Evolutionary conservation across 2,113 vertebrate genomes (phyloP).

Genomic region (Sceloporus undulatus): DNA sequence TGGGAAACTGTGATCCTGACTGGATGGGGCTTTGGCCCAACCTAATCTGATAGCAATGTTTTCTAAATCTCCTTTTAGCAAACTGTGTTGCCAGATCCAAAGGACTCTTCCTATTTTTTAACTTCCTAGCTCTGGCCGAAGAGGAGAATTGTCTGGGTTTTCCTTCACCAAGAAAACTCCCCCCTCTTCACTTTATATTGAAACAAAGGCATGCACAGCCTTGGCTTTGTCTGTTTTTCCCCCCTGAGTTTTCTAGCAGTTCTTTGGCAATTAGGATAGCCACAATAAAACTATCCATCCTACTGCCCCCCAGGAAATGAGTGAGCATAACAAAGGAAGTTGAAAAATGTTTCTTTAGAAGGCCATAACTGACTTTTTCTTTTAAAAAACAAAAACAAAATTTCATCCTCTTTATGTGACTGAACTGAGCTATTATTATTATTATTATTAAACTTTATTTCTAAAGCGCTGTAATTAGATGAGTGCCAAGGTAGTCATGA

Average conservation of each 20-base stretch:
- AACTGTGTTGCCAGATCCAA: not conserved
- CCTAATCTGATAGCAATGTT: not conserved
- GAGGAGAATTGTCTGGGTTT: not conserved
- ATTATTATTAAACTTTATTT: too few relatives aligned
- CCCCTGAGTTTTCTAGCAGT: not conserved
- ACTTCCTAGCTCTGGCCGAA: not conserved
- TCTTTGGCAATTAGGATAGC: not conserved
- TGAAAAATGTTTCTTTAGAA: constrained; percentile 2
- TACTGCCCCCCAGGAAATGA: not conserved
- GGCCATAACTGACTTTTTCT: too few relatives aligned
- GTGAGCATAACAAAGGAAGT: not conserved
- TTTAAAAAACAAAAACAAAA: not conserved
- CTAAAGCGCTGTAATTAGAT: too few relatives aligned
- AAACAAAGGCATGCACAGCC: not conserved
- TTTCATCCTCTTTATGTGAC: not conserved
- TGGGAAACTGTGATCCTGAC: not conserved
- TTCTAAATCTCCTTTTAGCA: not conserved
- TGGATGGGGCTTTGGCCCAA: too few relatives aligned
- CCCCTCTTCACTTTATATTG: not conserved
- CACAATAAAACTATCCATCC: not conserved
- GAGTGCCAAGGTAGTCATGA: not conserved
- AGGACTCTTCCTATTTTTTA: not conserved
- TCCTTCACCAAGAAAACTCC: constrained; percentile 13
- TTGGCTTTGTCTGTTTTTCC: not conserved
- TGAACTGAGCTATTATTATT: too few relatives aligned